Evolutionary conservation across 2,113 vertebrate genomes (phyloP).

Genomic region (Nycticryphes semicollaris): DNA sequence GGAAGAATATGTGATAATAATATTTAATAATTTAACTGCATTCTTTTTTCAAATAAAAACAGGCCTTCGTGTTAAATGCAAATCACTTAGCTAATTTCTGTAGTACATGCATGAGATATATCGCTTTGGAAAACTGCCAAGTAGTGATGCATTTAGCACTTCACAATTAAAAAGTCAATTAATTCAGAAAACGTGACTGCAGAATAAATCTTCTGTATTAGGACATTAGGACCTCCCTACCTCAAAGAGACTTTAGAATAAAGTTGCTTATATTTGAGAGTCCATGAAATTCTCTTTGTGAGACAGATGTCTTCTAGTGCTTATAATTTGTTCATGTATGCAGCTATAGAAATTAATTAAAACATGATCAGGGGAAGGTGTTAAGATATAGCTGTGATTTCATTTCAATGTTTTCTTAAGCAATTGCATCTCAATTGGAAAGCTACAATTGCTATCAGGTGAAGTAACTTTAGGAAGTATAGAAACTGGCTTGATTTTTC

Average conservation of each 20-base stretch:
- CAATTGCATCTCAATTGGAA: background rate
- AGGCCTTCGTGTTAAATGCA: background rate
- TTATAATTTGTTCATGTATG: background rate
- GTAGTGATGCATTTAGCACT: background rate
- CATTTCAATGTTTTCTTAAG: background rate
- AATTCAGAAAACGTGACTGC: background rate
- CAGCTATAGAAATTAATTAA: background rate
- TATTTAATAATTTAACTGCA: background rate
- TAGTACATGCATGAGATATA: background rate
- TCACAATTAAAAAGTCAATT: background rate
- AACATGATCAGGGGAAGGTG: background rate
- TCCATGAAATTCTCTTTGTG: background rate
- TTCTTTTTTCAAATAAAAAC: background rate
- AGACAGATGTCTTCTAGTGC: background rate
- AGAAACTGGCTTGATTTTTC: background rate
- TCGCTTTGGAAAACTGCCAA: background rate
- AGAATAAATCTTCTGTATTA: background rate
- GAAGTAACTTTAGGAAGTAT: background rate
- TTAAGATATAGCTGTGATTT: background rate
- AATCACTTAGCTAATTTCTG: background rate
- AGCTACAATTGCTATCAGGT: background rate
- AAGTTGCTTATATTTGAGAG: background rate
- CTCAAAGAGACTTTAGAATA: background rate
- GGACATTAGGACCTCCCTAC: background rate
- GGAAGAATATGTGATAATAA: background rate